A percentile compares a stretch with the other conserved stretches of the same genome.
Conservation (phyloP, 1,140 invertebrate species). For the Drosophila sp. region DNA sequence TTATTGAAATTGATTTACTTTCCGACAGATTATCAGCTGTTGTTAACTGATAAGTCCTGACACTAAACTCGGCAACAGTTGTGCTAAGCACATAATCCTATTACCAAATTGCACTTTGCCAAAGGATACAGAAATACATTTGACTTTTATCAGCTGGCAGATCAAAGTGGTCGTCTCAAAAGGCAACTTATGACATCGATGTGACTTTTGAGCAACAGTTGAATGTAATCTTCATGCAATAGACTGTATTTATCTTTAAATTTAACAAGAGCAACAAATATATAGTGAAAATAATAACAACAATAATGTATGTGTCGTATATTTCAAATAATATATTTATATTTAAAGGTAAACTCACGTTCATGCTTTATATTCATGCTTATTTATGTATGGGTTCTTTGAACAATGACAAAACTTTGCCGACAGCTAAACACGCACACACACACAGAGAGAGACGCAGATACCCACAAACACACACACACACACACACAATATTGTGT, state of each 20-base stretch:
- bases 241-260: too few relatives aligned
- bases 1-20: constrained; percentile 30
- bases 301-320: background rate
- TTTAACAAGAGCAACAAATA: constrained; percentile 23
- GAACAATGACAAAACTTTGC: constrained; percentile 67
- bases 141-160: constrained; percentile 11
- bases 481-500: constrained; percentile 20
- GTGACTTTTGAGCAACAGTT: constrained; percentile 9
- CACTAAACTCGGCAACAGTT: constrained; percentile 1
- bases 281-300: background rate
- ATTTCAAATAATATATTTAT: constrained; percentile 3
- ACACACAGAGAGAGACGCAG: constrained; percentile 11
- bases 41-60: constrained; percentile 26
- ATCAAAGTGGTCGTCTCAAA: background rate
- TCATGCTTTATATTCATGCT: constrained; percentile 26
- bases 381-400: constrained; percentile 42
- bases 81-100: constrained; percentile 27
- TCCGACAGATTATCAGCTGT: constrained; percentile 26
- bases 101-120: constrained; percentile 30
- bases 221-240: background rate
- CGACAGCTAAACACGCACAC: constrained; percentile 51
- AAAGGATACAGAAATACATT: constrained; percentile 1
- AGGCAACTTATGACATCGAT: constrained; percentile 10
- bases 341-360: background rate
- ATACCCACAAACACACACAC: constrained; percentile 1